These are phyloP conservation scores for Odiellus spinosus DNA, from an alignment of 2,888 invertebrate genomes.

Conservation along the genomic window DNA sequence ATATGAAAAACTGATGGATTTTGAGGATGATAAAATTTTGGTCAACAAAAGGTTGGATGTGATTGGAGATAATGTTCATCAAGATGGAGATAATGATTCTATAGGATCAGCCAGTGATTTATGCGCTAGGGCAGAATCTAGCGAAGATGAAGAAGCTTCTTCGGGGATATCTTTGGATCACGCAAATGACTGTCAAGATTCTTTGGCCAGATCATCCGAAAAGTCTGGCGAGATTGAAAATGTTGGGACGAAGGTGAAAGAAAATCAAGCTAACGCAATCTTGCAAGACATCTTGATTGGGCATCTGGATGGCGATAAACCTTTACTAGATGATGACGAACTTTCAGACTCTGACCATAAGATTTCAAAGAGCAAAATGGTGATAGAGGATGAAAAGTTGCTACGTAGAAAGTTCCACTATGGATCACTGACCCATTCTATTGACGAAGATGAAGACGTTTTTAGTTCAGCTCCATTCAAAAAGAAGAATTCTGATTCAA, in stretches of 20 bases:
- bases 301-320: slow-evolving; percentile 48
- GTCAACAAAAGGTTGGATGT: slow-evolving; percentile 8
- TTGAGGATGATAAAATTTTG: slow-evolving; percentile 25
- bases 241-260: slow-evolving; percentile 5
- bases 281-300: slow-evolving; percentile 18
- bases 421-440: slow-evolving; percentile 7
- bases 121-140: slow-evolving; percentile 16
- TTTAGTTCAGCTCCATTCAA: slow-evolving; percentile 29
- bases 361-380: slow-evolving; percentile 3
- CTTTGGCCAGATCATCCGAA: not conserved
- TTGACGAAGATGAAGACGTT: slow-evolving; percentile 21
- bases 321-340: slow-evolving; percentile 58
- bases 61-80: slow-evolving; percentile 9
- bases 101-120: slow-evolving; percentile 20
- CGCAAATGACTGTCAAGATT: not conserved
- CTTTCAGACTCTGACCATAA: slow-evolving; percentile 36
- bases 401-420: not conserved
- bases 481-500: slow-evolving; percentile 20
- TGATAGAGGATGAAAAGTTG: slow-evolving; percentile 6
- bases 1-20: slow-evolving; percentile 50
- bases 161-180: slow-evolving; percentile 5
- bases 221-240: not conserved
- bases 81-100: slow-evolving; percentile 15
- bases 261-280: slow-evolving; percentile 5
- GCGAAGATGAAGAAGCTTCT: slow-evolving; percentile 13